Percentiles rank a stretch among this genome's conserved stretches.
These are phyloP conservation scores for Saxidomus purpurata DNA, from an alignment of 1,140 invertebrate species.

Conservation along the genomic window DNA sequence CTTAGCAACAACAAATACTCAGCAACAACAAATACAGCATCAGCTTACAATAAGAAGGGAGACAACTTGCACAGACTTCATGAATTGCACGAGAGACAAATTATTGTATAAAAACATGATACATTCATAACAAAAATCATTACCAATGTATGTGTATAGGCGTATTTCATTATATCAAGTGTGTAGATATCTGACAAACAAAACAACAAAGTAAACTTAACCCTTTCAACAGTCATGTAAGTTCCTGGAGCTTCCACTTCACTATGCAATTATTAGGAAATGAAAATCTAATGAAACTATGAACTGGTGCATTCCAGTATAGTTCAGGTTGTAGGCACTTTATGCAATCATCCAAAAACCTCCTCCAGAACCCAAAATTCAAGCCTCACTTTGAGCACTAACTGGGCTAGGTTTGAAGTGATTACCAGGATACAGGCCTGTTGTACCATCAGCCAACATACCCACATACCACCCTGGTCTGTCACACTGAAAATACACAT, in stretches of 20 bases:
- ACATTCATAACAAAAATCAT: no score
- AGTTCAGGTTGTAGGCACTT: no score
- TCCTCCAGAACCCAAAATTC: no score
- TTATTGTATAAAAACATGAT: no score
- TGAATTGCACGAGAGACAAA: not conserved
- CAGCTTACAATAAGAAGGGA: no score
- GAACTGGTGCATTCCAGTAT: no score
- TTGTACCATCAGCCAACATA: slow-evolving; percentile 65
- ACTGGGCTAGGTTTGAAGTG: slow-evolving; percentile 45
- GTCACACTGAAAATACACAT: slow-evolving; percentile 38
- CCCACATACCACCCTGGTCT: slow-evolving; percentile 62
- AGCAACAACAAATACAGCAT: no score
- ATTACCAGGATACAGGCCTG: slow-evolving; percentile 32
- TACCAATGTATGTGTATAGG: not conserved
- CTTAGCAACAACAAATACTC: no score
- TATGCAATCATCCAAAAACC: no score
- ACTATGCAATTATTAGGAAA: no score
- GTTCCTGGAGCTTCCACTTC: no score
- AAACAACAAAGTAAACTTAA: not conserved
- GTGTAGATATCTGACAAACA: not conserved
- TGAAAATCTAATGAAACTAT: no score
- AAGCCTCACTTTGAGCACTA: slow-evolving; percentile 52
- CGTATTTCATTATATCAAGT: not conserved
- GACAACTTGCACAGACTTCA: not conserved
- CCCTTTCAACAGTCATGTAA: not conserved